These are phyloP conservation scores for Netelia melanura DNA, from an alignment of 2,888 invertebrate species.

Conservation along the genomic window DNA sequence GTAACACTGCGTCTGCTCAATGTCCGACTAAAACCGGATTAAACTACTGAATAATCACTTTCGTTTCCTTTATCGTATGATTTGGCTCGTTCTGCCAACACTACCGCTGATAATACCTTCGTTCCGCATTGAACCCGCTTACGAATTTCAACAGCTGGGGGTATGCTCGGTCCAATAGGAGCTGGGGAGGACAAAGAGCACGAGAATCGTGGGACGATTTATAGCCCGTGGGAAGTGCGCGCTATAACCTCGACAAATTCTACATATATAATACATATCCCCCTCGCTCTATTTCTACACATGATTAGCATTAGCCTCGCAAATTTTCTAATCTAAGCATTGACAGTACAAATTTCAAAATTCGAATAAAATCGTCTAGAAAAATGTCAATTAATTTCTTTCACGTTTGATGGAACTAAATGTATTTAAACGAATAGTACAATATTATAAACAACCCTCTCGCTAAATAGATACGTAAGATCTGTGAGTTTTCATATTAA, in stretches of 20 bases:
- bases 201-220: constrained; percentile 9
- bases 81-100: background rate
- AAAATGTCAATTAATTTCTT: no score
- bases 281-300: background rate
- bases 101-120: constrained; percentile 3
- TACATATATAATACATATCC: background rate
- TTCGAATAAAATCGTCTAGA: no score
- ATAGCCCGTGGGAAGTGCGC: background rate
- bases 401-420: no score
- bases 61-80: background rate
- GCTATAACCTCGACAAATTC: constrained; percentile 24
- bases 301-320: background rate
- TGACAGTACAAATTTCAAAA: no score
- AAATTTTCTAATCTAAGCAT: no score
- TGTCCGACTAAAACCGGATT: background rate
- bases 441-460: no score
- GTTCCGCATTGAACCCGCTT: background rate
- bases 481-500: background rate
- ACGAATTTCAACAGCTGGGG: constrained; percentile 8
- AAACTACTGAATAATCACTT: constrained; percentile 15
- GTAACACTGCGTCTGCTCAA: background rate
- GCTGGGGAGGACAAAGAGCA: background rate
- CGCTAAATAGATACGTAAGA: no score
- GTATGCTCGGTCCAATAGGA: background rate
- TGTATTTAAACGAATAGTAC: no score